Conservation (phyloP, 2,113 vertebrate species). For the Galemys pyrenaicus region DNA sequence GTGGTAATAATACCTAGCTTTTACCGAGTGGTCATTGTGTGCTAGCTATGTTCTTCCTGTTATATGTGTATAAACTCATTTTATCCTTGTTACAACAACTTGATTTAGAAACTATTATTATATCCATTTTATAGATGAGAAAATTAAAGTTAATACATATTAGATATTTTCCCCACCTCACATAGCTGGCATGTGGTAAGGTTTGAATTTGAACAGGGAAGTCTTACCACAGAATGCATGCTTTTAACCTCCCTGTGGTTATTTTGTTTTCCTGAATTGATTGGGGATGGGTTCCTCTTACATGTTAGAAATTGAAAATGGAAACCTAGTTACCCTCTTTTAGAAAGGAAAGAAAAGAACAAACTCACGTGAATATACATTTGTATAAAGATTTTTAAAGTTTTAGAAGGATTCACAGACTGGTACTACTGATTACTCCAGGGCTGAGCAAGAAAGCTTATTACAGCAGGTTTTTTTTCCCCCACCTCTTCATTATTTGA, state of each 20-base stretch:
- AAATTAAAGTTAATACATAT: conserved; percentile 14
- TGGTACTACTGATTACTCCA: neutral
- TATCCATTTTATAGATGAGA: conserved; percentile 1
- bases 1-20: neutral
- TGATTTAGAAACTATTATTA: neutral
- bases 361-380: neutral
- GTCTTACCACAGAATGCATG: neutral
- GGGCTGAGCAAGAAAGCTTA: neutral
- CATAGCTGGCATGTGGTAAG: neutral
- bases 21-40: neutral
- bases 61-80: neutral
- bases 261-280: neutral
- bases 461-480: conserved; percentile 32
- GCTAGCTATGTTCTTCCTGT: neutral
- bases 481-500: conserved; percentile 22
- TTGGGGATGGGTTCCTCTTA: neutral
- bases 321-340: neutral
- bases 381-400: neutral
- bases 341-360: neutral
- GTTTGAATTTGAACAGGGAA: neutral
- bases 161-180: neutral
- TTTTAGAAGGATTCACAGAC: neutral
- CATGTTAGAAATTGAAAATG: neutral
- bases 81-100: neutral
- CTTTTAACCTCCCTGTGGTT: neutral